A percentile compares a stretch with the other conserved stretches of the same genome.
Evolutionary conservation across 1,140 invertebrate species (phyloP).

Genomic region (Grapholita molesta): DNA sequence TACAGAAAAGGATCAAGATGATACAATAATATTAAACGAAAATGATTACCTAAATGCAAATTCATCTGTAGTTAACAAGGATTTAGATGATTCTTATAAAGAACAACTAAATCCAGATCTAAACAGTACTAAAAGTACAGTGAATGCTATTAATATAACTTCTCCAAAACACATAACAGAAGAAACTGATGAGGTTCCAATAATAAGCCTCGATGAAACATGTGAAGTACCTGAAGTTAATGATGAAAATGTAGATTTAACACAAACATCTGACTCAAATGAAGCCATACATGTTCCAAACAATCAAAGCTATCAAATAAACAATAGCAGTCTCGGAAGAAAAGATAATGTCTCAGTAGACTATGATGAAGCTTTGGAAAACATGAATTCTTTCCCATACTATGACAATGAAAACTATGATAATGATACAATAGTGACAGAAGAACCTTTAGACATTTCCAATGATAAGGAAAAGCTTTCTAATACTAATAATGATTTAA

Average conservation of each 20-base stretch:
- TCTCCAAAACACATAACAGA: not conserved
- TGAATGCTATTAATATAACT: slow-evolving; percentile 19
- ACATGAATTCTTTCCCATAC: slow-evolving; percentile 8
- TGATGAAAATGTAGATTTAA: slow-evolving; percentile 45
- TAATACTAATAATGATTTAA: slow-evolving; percentile 48
- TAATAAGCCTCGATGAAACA: slow-evolving; percentile 17
- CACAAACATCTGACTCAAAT: slow-evolving; percentile 37
- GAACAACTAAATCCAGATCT: slow-evolving; percentile 21
- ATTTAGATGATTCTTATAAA: slow-evolving; percentile 11
- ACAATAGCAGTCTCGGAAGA: slow-evolving; percentile 36
- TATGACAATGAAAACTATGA: not conserved
- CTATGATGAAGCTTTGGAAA: slow-evolving; percentile 51
- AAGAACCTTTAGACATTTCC: not conserved
- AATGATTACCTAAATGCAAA: not conserved
- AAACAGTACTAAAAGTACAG: slow-evolving; percentile 24
- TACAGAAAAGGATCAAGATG: slow-evolving; percentile 29
- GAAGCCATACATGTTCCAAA: slow-evolving; percentile 9
- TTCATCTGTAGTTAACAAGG: not conserved
- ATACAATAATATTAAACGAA: slow-evolving; percentile 32
- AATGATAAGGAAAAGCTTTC: slow-evolving; percentile 24
- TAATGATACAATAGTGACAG: not conserved
- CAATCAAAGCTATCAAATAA: not conserved
- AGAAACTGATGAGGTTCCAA: not conserved
- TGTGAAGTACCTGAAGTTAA: slow-evolving; percentile 22
- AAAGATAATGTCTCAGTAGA: slow-evolving; percentile 55